phyloP scores from a whole-genome alignment of 2,113 vertebrate species.

The human region GRCh38 chr20:53318001-53318500 shows the following conservation, averaged over 20 bases:
- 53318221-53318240: background rate
- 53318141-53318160: background rate
- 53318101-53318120: background rate
- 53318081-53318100: no score
- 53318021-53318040: rapidly evolving
- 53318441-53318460: rapidly evolving
- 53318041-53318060: background rate
- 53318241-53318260: background rate
- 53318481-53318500: background rate
- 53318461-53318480: background rate
- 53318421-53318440: background rate
- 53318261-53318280: background rate
- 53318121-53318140: background rate
- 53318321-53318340: background rate
- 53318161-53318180: background rate
- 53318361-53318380: background rate
- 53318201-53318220: background rate
- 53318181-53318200: background rate
- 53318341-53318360: background rate
- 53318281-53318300: background rate
- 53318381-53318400: background rate
- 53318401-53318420: background rate
- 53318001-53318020: background rate
- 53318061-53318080: no score
- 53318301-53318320: background rate